Evolutionary conservation across 1,140 invertebrate species (phyloP).

Genomic region (Berghia stephanieae): DNA sequence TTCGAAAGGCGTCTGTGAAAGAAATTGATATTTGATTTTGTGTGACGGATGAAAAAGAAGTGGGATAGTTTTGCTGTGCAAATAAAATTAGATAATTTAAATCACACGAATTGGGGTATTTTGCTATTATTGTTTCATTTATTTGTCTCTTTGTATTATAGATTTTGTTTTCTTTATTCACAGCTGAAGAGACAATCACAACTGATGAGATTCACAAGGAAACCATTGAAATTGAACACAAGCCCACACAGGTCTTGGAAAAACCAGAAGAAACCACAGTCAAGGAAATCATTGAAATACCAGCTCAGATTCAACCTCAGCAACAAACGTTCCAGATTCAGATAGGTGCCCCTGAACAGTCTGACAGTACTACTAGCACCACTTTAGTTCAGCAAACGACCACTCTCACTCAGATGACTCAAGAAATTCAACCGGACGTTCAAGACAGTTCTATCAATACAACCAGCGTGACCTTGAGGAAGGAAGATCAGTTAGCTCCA

Average conservation of each 20-base stretch:
- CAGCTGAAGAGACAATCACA: constrained; percentile 24
- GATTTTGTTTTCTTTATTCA: constrained; percentile 3
- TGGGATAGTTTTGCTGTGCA: no score
- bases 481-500: constrained; percentile 44
- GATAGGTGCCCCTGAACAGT: constrained; percentile 40
- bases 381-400: constrained; percentile 50
- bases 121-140: neutral
- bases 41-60: no score
- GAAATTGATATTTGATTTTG: no score
- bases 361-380: constrained; percentile 43
- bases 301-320: constrained; percentile 10
- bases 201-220: constrained; percentile 55
- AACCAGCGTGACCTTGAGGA: constrained; percentile 45
- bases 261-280: constrained; percentile 28
- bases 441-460: constrained; percentile 47
- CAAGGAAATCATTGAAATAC: constrained; percentile 28
- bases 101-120: no score
- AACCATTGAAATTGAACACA: constrained; percentile 56
- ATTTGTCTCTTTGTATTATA: neutral
- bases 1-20: no score
- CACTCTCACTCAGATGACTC: constrained; percentile 48
- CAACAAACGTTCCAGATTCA: constrained; percentile 48
- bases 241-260: constrained; percentile 26
- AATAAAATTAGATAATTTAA: no score
- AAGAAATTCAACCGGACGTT: constrained; percentile 41